Evolutionary conservation across 2,113 vertebrate genomes (phyloP).

Genomic region (Cacatua alba): DNA sequence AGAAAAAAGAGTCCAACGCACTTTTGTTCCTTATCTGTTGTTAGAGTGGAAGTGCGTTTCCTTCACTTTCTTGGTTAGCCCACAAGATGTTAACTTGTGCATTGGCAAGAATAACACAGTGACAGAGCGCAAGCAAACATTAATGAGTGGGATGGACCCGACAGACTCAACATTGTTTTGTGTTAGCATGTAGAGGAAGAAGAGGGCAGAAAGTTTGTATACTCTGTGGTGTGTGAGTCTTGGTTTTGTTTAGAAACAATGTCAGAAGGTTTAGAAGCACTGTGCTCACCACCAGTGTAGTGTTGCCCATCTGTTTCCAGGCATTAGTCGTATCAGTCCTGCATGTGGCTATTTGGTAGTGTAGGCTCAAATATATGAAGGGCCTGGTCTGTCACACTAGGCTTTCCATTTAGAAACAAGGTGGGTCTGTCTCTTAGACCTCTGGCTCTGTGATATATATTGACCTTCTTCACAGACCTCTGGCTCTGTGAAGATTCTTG

Average conservation of each 20-base stretch:
- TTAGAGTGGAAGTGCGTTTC: not conserved
- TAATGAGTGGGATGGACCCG: not conserved
- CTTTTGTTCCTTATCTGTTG: not conserved
- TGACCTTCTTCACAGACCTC: not conserved
- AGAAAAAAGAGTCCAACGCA: not conserved
- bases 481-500: not conserved
- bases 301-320: not conserved
- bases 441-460: not conserved
- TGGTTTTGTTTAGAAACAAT: not conserved
- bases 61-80: not conserved
- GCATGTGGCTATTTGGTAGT: fast-evolving
- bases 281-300: not conserved
- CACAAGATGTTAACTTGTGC: not conserved
- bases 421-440: not conserved
- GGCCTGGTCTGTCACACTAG: not conserved
- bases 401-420: not conserved
- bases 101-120: not conserved
- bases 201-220: not conserved
- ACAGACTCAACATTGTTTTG: not conserved
- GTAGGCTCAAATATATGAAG: not conserved
- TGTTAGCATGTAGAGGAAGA: not conserved
- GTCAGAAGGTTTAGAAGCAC: not conserved
- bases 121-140: not conserved
- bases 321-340: not conserved
- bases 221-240: not conserved